Base-by-base conservation (phyloP, 35 echinoderm and acorn worm species). In the Patiria miniata region DNA sequence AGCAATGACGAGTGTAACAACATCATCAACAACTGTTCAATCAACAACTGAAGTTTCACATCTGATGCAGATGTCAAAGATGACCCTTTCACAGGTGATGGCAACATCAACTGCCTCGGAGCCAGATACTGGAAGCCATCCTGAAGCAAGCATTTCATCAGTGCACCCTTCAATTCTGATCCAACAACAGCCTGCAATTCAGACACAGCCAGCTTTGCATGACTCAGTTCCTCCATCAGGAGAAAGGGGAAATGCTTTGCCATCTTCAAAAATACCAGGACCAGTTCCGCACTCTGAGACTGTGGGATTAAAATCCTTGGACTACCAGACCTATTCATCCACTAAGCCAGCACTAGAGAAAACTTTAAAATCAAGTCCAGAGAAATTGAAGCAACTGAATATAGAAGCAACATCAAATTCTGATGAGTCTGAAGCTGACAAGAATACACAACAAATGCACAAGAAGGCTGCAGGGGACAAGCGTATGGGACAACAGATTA, bases 41-140 rank as follows among this genome's bases (percentile, higher is more conserved):
- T 23, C 21, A 73, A 14, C 21, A 23, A 73, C 10, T 73, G 65
- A 73, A 32, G 0, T 73, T 1, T 32, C 30, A 14, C 10, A 73
- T 34, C 26, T 73, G 65, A 73, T 14, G 29, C 65, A 73, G 29
- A 73, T 30, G 21, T 73, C 65, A 26, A 32, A 32, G 65, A 28
- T 73, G 65, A 18, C 65, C 14, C 65, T 73, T 73, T 7, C 65
- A 73, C 65, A 73, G 65, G 10, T 73, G 65, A 23, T 73, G 3
- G 65, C 21, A 73, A 10, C 65, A 10, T 32, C 65, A 32, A 26
- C 21, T 3, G 8, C 26, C 23, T 15, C 65, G 14, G 3, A 32
- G 65, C 65, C 14, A 73, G 29, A 23, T 73, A 26, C 65, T 36
- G 26, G 29, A 26, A 73, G 65, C 65, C 65, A 73, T 26, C 65